phyloP scores from a whole-genome alignment of 37 sponge, comb jelly and placozoan species.

The Cladorhizidae sp. region DNA sequence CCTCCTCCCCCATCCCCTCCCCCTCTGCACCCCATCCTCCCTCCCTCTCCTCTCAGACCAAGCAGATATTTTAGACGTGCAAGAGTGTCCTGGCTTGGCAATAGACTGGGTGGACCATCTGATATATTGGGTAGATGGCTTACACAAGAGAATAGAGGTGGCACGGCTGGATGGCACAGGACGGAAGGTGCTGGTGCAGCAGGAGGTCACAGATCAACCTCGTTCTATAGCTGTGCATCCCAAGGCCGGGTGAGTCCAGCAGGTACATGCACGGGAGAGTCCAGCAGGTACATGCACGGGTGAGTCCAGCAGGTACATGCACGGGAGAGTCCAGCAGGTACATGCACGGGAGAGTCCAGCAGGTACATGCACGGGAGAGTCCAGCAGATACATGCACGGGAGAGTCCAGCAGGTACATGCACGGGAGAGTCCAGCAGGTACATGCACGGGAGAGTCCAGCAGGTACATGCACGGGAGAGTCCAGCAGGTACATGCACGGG shows the following conservation, averaged over 20 bases:
- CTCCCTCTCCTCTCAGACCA: neutral
- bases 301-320: too few species aligned
- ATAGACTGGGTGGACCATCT: slow-evolving; percentile 74
- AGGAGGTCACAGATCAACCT: slow-evolving; percentile 20
- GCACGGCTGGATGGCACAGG: slow-evolving; percentile 27
- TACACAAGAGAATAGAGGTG: slow-evolving; percentile 43
- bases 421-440: too few species aligned
- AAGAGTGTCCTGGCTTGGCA: slow-evolving; percentile 43
- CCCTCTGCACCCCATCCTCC: slow-evolving; percentile 20
- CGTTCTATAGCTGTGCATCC: slow-evolving; percentile 68
- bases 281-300: too few species aligned
- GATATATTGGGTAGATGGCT: slow-evolving; percentile 73
- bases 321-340: too few species aligned
- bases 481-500: too few species aligned
- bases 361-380: too few species aligned
- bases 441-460: too few species aligned
- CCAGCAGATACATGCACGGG: too few species aligned
- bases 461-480: too few species aligned
- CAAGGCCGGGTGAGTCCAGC: slow-evolving; percentile 40
- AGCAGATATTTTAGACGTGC: neutral
- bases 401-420: too few species aligned
- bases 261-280: too few species aligned
- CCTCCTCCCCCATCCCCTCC: slow-evolving; percentile 10
- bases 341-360: too few species aligned
- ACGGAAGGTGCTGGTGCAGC: slow-evolving; percentile 37